These are phyloP conservation scores for Coleophora deauratella DNA, from an alignment of 2,888 invertebrate genomes.

Conservation along the genomic window DNA sequence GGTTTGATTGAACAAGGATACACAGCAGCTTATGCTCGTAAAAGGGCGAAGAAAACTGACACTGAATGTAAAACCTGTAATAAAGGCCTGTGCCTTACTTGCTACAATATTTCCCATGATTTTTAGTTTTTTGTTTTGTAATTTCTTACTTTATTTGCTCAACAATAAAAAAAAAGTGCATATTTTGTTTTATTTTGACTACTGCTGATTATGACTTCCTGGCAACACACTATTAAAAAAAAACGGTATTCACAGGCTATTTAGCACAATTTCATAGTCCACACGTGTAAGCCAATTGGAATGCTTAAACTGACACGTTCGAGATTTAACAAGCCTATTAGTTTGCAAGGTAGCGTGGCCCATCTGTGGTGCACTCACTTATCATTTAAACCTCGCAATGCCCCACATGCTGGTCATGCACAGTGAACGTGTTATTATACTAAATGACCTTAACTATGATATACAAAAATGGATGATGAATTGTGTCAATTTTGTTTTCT, in stretches of 20 bases:
- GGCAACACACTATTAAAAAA: neutral
- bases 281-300: neutral
- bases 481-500: too few species aligned
- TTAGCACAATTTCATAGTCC: neutral
- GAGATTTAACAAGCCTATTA: neutral
- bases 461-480: too few species aligned
- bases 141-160: neutral
- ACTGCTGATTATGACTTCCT: neutral
- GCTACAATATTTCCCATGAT: neutral
- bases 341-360: neutral
- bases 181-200: neutral
- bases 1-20: constrained; percentile 1
- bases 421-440: neutral
- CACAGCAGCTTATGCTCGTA: neutral
- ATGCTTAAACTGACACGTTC: neutral
- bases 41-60: neutral
- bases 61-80: constrained; percentile 3
- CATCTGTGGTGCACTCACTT: neutral
- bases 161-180: neutral
- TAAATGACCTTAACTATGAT: too few species aligned
- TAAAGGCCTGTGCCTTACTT: neutral
- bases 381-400: neutral
- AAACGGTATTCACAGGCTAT: neutral
- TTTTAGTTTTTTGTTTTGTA: neutral
- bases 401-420: neutral